Base-by-base conservation (phyloP, 2,888 invertebrate genomes). In the Synanthedon tipuliformis region DNA sequence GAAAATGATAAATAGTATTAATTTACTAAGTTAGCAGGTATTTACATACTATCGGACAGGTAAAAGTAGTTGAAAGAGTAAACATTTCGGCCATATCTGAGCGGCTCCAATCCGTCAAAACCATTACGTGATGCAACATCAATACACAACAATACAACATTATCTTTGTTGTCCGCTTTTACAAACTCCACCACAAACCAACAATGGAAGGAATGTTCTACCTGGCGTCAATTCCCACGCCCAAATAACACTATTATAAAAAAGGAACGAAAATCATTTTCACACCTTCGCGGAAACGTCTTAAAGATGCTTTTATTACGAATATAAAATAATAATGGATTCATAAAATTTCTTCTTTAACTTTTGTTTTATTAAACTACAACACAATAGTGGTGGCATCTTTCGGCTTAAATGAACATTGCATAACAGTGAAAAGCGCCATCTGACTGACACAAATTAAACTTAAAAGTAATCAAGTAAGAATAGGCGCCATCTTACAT, bases 271-370 rank as follows among this genome's bases (percentile, higher is more conserved):
- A 82, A 83, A 82, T 81, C 59, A 83, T 83, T 85, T 85, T 86
- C 84, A 86, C 87, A 86, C 87, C 86, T 86, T 78, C 78, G 77
- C 75, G 74, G 80, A 78, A 81, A 78, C 78, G 73, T 73, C 77
- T 77, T 72, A 71, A 71, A 59, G 65, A 71, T 65, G 70, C 66
- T 78, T 81, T 81, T 81, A 81, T 80, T 79, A 75, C 69, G 72
- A 73, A 75, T 81, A 77, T 82, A 78, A 84, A 83, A 76, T 82
- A 79, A 80, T 81, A 77, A 81, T 79, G 73, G 69, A 73, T 65
- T 65, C 68, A 49, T 65, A 63, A 78, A 79, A 78, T 81, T 81
- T 78, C 73, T 75, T 65, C 73, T 75, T 65, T 57, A 16, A 41
- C 13, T 55, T 57, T 60, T 53, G 53, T 55, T 56, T 62, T 55